Conservation (phyloP, 1,140 invertebrate genomes). For the Drosophila mojavensis region DNA sequence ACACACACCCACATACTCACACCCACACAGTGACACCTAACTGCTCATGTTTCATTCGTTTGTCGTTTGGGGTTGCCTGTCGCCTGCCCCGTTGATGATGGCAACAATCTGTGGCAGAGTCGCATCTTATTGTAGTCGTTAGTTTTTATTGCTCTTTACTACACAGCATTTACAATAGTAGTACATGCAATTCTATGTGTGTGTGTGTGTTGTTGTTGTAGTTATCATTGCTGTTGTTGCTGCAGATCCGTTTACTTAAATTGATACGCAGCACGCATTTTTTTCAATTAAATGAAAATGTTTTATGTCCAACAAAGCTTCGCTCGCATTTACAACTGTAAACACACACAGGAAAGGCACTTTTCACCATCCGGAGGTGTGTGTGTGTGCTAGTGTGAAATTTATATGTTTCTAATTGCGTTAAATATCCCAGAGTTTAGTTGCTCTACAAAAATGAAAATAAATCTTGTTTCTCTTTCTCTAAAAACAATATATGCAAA, state of each 20-base stretch:
- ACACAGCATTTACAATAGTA: slow-evolving; percentile 35
- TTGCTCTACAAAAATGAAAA: neutral
- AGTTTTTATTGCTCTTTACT: slow-evolving; percentile 73
- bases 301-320: slow-evolving; percentile 50
- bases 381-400: slow-evolving; percentile 11
- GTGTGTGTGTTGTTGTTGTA: slow-evolving; percentile 3
- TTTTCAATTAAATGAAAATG: slow-evolving; percentile 82
- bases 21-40: neutral
- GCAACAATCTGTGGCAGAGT: slow-evolving; percentile 49
- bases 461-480: neutral
- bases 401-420: slow-evolving; percentile 41
- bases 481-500: neutral
- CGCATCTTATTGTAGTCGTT: slow-evolving; percentile 61
- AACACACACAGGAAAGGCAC: slow-evolving; percentile 49
- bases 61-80: slow-evolving; percentile 32
- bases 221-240: slow-evolving; percentile 22
- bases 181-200: slow-evolving; percentile 1
- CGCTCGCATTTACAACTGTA: slow-evolving; percentile 43
- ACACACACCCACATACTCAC: neutral
- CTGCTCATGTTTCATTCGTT: slow-evolving; percentile 36
- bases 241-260: slow-evolving; percentile 53
- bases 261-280: slow-evolving; percentile 82
- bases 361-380: slow-evolving; percentile 23
- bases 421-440: slow-evolving; percentile 1
- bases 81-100: slow-evolving; percentile 23